Evolutionary conservation across 2,888 invertebrate genomes (phyloP).

Genomic region (Drosophila emarginata): DNA sequence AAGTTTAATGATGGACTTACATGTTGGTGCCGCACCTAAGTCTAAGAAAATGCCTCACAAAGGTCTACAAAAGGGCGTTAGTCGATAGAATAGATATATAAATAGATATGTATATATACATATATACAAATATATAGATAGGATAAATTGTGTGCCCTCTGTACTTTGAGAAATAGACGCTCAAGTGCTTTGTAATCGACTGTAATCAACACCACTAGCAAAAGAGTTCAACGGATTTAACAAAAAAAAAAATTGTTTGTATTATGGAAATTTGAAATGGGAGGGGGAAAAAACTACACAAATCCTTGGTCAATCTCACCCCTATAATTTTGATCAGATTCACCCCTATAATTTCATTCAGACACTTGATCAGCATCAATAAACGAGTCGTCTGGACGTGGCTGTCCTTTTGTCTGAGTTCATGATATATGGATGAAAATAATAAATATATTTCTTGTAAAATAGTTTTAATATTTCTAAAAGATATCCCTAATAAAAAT

Average conservation of each 20-base stretch:
- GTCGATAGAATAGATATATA: neutral
- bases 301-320: neutral
- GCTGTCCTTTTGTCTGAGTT: neutral
- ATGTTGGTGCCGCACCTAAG: constrained; percentile 50
- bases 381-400: neutral
- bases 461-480: too few species aligned
- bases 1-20: constrained; percentile 68
- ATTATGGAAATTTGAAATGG: constrained; percentile 1
- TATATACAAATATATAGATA: neutral
- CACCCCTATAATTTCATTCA: constrained; percentile 1
- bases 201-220: constrained; percentile 62
- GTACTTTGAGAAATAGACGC: constrained; percentile 31
- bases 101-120: neutral
- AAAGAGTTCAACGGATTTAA: constrained; percentile 21
- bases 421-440: neutral
- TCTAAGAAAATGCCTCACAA: constrained; percentile 46
- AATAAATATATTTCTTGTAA: too few species aligned
- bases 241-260: neutral
- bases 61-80: constrained; percentile 2
- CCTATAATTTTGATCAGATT: neutral
- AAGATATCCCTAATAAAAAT: too few species aligned
- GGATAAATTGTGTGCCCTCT: constrained; percentile 1
- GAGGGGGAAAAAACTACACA: neutral
- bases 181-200: constrained; percentile 65
- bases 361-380: constrained; percentile 2